phyloP scores from a whole-genome alignment of 2,113 vertebrate genomes.

The Nannospalax galili region DNA sequence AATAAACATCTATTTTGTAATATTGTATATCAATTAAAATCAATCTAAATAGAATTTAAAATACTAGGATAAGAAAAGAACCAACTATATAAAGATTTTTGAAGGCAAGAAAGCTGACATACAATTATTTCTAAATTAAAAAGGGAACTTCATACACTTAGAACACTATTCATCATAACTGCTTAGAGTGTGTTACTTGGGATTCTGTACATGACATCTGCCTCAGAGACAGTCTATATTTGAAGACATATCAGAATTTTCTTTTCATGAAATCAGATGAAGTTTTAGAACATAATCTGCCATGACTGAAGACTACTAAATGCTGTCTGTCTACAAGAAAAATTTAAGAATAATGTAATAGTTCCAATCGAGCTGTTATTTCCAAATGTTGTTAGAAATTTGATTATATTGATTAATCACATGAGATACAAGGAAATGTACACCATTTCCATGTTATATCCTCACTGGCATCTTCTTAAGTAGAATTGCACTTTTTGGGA shows the following conservation, averaged over 20 bases:
- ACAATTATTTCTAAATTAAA: conserved; percentile 23
- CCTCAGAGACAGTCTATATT: conserved; percentile 3
- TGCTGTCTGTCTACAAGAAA: background rate
- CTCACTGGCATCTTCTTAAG: background rate
- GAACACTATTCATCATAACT: background rate
- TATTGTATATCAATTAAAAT: conserved; percentile 42
- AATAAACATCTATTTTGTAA: background rate
- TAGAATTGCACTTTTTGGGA: conserved; percentile 26
- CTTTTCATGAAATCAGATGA: background rate
- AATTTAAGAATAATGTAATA: background rate
- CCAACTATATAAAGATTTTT: conserved; percentile 7
- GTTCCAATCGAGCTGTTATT: conserved; percentile 2
- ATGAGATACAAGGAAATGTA: conserved; percentile 15
- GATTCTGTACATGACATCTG: conserved; percentile 34
- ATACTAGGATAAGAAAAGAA: conserved; percentile 1
- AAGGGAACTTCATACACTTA: background rate
- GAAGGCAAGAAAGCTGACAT: background rate
- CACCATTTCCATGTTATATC: background rate
- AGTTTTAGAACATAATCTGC: conserved; percentile 48
- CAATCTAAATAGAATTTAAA: conserved; percentile 30
- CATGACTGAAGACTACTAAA: conserved; percentile 1
- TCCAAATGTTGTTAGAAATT: background rate
- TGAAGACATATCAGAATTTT: conserved; percentile 44
- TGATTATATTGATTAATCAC: conserved; percentile 27
- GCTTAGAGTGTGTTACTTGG: conserved; percentile 14